Base-by-base conservation (phyloP, 1,140 invertebrate genomes). In the Pseudachorutes palmiensis region DNA sequence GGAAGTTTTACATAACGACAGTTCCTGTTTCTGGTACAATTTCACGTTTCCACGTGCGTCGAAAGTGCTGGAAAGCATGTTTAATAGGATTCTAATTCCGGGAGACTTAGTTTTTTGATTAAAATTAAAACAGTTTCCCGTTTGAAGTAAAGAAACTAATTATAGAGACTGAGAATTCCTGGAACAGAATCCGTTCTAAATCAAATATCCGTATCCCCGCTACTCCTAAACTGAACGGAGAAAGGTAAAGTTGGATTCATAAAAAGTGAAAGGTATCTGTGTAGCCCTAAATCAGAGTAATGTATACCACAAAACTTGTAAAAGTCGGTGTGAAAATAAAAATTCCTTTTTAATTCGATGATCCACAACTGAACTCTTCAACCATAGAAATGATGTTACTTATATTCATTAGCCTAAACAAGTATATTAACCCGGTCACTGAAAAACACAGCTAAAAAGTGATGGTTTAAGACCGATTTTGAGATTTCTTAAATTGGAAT, bases 121-220 rank as follows among this genome's bases (percentile, higher is more conserved):
- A 14, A 55, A 55, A 55, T 55, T 55, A 55, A 55, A 22, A 5
- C 51, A 3, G n/a, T n/a, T 55, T 55, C 24, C 51, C 36, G 9
- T 55, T 55, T 55, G 51, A 55, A 55, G 51, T 41, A 41, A 24
- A 24, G 51, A 55, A 55, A 55, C 51, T 55, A 55, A 55, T 55
- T 55, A 55, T 55, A 55, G 51, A 24, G 24, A 16, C 51, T 22
- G 24, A 24, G 51, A 26, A 24, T 55, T 26, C 12, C 5, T 41
- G 36, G 5, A 41, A 41, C 19, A 41, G 19, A 41, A 41, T 19
- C 36, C 36, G 36, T 19, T 41, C 5, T n/a, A n/a, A n/a, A n/a
- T n/a, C n/a, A n/a, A n/a, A n/a, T n/a, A 41, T 41, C 36, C 36
- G 5, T 19, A 41, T 55, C 51, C 51, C 12, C 24, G 14, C 24